These are phyloP conservation scores for Drosophila pseudoobscura DNA, from an alignment of 1,140 invertebrate genomes.

Conservation along the genomic window DNA sequence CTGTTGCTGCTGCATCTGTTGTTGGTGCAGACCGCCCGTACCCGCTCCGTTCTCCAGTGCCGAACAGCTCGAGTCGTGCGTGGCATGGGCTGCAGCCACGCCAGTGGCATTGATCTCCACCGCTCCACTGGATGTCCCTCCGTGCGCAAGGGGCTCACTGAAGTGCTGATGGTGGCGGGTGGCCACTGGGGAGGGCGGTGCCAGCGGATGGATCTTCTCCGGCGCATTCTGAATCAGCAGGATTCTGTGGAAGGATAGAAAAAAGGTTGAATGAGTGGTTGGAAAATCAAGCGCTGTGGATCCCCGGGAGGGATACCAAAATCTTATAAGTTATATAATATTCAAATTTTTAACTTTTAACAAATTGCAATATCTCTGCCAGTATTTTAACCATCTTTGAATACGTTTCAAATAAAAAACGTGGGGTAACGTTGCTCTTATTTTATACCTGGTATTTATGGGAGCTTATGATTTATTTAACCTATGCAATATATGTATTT, in stretches of 20 bases:
- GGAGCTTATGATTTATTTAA: too few species aligned
- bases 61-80: slow-evolving; percentile 46
- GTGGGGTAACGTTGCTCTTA: too few species aligned
- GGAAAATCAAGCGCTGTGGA: too few species aligned
- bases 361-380: too few species aligned
- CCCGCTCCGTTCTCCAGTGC: slow-evolving; percentile 43
- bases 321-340: too few species aligned
- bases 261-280: neutral
- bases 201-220: slow-evolving; percentile 87
- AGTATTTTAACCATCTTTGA: too few species aligned
- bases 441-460: too few species aligned
- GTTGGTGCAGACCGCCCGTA: slow-evolving; percentile 34
- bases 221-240: slow-evolving; percentile 96
- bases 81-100: slow-evolving; percentile 21
- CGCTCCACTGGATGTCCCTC: slow-evolving; percentile 42
- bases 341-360: too few species aligned
- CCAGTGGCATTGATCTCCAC: slow-evolving; percentile 60
- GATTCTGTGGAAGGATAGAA: slow-evolving; percentile 86
- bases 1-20: slow-evolving; percentile 61
- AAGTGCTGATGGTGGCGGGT: slow-evolving; percentile 58
- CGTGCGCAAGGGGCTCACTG: slow-evolving; percentile 51
- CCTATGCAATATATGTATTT: too few species aligned
- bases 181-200: slow-evolving; percentile 84
- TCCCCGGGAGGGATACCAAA: too few species aligned
- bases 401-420: too few species aligned